Base-by-base conservation (phyloP, 2,113 vertebrate genomes). In the Oryzias melastigma region DNA sequence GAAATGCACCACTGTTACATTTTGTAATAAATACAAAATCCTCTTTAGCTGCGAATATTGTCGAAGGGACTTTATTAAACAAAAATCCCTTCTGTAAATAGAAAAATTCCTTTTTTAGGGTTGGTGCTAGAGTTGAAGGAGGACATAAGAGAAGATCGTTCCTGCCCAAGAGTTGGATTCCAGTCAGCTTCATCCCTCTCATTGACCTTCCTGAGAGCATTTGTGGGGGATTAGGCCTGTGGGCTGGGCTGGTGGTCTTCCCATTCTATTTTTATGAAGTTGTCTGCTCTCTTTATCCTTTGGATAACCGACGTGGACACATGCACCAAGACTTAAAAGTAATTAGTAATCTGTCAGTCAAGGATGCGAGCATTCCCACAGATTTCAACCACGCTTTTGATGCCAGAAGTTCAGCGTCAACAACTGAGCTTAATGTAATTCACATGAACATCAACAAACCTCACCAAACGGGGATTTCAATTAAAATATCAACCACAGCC, bases 231-330 rank as follows among this genome's bases (percentile, higher is more conserved):
- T 90, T 83, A 89, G 52, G 75, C 68, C 75, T 22, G 58, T 71
- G 69, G 79, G 81, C 46, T 29, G 55, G 76, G 74, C 68, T 45
- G 58, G 73, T 84, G 85, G 78, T 87, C 77, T 77, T 81, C 76
- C 69, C 65, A 61, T 71, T 82, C 90, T 92, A 92, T 92, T 92
- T 92, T 88, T 89, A 84, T 67, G 59, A 84, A 80, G 75, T 83
- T 62, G 72, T 76, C 46, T 43, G 24, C 72, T 68, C 65, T 71
- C 65, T 47, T 52, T 83, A 67, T 88, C 81, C 66, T 59, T 65
- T 62, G 79, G 88, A 75, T 87, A 91, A 89, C 63, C 62, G 83
- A 91, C 87, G 75, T 44, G 66, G 70, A 62, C 80, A 80, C 75
- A 79, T 84, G 81, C 68, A 77, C 47, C n/a, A 46, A 64, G 67